These are phyloP conservation scores for Morinoia aosen DNA, from an alignment of 2,888 invertebrate genomes.

Conservation along the genomic window DNA sequence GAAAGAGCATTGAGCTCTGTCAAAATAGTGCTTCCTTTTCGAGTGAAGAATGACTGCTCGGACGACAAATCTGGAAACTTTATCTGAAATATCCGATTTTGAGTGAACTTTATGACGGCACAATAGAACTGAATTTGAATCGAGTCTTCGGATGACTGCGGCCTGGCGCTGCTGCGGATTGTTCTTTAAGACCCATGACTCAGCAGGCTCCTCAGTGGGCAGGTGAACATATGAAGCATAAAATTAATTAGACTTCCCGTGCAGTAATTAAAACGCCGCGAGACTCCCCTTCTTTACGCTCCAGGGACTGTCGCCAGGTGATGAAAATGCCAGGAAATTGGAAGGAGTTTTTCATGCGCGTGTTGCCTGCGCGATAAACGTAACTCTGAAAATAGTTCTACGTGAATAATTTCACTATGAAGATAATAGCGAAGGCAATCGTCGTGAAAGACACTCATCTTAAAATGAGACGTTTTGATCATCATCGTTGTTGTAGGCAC, in stretches of 20 bases:
- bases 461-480: background rate
- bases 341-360: background rate
- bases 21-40: conserved; percentile 15
- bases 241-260: conserved; percentile 24
- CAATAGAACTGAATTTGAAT: background rate
- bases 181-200: conserved; percentile 16
- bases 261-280: background rate
- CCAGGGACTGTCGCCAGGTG: background rate
- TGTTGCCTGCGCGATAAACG: background rate
- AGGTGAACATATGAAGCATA: conserved; percentile 26
- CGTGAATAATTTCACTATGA: background rate
- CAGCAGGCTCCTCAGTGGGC: background rate
- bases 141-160: background rate
- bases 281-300: background rate
- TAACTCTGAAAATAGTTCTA: background rate
- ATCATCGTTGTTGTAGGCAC: too few species aligned
- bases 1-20: conserved; percentile 8
- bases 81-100: background rate
- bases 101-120: background rate
- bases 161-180: background rate
- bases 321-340: background rate
- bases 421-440: background rate
- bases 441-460: background rate
- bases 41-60: background rate
- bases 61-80: background rate